Percentiles rank a stretch among this genome's conserved stretches.
Evolutionary conservation across 2,797 vertebrate species (phyloP).

Genomic region (Pteronotus mesoamericanus): DNA sequence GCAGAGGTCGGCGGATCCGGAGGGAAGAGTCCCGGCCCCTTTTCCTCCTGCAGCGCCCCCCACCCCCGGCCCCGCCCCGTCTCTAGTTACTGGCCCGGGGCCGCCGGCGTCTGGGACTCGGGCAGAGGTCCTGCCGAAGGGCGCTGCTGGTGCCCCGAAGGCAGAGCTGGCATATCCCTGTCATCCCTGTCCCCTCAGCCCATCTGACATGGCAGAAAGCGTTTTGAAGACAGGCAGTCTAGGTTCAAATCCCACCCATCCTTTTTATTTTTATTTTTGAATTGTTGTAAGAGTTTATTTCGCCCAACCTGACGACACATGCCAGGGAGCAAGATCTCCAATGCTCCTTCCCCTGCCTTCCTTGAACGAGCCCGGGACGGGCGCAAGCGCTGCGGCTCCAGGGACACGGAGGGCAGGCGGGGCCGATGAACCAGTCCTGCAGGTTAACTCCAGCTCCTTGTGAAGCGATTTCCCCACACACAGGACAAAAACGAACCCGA

Average conservation of each 20-base stretch:
- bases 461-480: background rate
- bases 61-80: too few relatives aligned
- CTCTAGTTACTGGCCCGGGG: background rate
- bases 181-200: background rate
- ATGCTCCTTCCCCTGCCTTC: background rate
- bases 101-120: background rate
- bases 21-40: background rate
- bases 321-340: background rate
- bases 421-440: background rate
- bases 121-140: background rate
- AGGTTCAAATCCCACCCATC: background rate
- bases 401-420: background rate
- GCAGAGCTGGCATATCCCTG: background rate
- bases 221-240: background rate
- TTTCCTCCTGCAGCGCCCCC: fast-evolving
- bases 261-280: background rate
- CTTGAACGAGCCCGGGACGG: background rate
- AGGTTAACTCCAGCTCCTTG: background rate
- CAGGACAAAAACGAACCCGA: background rate
- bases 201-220: background rate
- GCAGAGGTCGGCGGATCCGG: fast-evolving
- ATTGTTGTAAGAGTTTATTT: background rate
- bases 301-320: background rate
- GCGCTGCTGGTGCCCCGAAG: background rate
- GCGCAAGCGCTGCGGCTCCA: background rate